Evolutionary conservation across 2,113 vertebrate species (phyloP).

Genomic region (Monarcha castaneiventris): DNA sequence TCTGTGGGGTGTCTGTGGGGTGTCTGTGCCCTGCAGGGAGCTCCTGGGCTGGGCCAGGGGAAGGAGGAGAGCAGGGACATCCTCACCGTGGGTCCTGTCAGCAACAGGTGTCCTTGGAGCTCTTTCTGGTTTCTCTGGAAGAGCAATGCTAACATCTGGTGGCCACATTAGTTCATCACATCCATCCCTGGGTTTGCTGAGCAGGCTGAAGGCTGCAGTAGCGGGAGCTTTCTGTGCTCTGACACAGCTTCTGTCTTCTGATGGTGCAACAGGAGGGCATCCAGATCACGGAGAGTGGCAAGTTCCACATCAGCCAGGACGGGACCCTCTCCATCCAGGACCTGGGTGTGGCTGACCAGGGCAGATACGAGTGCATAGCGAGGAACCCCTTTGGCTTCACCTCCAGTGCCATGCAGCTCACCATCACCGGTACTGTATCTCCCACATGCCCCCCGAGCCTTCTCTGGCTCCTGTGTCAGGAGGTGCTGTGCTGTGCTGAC

Average conservation of each 20-base stretch:
- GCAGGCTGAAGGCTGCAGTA: not conserved
- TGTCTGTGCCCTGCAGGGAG: not conserved
- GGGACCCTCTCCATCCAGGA: constrained; percentile 68
- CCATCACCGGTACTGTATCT: constrained; percentile 51
- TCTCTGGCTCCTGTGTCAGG: accelerated
- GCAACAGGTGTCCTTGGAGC: not conserved
- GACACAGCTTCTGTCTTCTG: not conserved
- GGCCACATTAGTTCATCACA: not conserved
- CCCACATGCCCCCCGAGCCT: not conserved
- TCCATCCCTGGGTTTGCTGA: not conserved
- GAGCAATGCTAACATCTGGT: constrained; percentile 64
- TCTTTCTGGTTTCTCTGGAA: not conserved
- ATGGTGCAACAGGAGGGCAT: constrained; percentile 59
- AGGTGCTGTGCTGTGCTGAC: not conserved
- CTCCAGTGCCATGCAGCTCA: constrained; percentile 68
- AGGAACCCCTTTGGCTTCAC: constrained; percentile 71
- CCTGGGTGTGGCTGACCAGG: constrained; percentile 68
- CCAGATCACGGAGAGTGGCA: constrained; percentile 74
- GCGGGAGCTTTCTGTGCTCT: not conserved
- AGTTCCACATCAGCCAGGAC: constrained; percentile 66
- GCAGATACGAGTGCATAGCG: constrained; percentile 71
- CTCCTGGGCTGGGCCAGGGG: not conserved
- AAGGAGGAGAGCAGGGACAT: not conserved
- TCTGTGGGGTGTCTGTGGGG: not conserved
- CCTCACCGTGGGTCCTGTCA: not conserved